phyloP scores from a whole-genome alignment of 2,797 vertebrate genomes.

The Caiman crocodilus region DNA sequence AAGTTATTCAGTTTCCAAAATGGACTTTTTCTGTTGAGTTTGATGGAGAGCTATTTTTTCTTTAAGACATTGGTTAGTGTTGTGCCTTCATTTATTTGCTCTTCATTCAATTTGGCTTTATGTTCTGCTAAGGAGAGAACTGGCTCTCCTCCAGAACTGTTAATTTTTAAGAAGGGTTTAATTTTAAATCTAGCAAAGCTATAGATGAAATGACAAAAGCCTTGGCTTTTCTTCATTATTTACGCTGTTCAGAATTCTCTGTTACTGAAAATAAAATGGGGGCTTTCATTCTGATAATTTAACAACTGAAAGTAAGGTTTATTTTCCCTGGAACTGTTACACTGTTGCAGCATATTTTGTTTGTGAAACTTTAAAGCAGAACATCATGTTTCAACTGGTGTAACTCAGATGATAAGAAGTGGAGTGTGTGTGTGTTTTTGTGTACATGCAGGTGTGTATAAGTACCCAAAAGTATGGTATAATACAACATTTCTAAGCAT shows the following conservation, averaged over 20 bases:
- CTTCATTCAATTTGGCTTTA: conserved; percentile 56
- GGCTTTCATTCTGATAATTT: conserved; percentile 17
- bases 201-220: conserved; percentile 17
- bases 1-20: conserved; percentile 35
- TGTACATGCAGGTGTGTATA: neutral
- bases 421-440: neutral
- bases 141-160: conserved; percentile 50
- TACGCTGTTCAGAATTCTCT: conserved; percentile 7
- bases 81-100: conserved; percentile 29
- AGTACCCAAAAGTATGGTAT: neutral
- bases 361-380: neutral
- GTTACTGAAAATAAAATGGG: conserved; percentile 24
- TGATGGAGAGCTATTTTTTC: conserved; percentile 39
- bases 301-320: conserved; percentile 33
- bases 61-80: conserved; percentile 14
- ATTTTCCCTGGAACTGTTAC: neutral
- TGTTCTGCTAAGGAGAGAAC: conserved; percentile 52
- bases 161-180: conserved; percentile 45
- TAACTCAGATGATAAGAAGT: neutral
- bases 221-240: conserved; percentile 42
- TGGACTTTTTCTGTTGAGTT: neutral
- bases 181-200: conserved; percentile 39
- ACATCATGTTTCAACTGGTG: neutral
- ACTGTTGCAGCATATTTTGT: neutral
- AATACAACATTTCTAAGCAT: neutral